Conservation (phyloP, 2,888 invertebrate genomes). For the Agrochola lota region DNA sequence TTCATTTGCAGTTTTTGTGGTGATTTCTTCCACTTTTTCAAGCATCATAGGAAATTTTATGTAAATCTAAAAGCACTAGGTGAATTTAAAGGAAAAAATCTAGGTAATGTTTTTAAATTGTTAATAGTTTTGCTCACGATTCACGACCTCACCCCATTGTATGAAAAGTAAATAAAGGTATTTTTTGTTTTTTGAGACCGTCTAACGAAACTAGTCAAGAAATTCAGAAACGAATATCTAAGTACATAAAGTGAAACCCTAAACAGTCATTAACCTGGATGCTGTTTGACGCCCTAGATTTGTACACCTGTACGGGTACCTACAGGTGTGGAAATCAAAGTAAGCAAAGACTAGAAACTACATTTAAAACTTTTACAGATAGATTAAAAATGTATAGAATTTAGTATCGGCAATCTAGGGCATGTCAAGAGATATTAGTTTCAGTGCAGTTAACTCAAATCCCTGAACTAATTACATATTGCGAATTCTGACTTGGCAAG, state of each 20-base stretch:
- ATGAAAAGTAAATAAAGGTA: not conserved
- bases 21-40: conserved; percentile 27
- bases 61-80: conserved; percentile 7
- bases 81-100: not conserved
- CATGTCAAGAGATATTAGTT: conserved; percentile 52
- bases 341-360: not conserved
- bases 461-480: conserved; percentile 55
- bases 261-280: not conserved
- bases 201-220: not conserved
- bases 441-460: conserved; percentile 54
- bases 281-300: not conserved
- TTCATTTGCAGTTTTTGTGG: conserved; percentile 29
- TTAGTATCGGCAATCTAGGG: conserved; percentile 36
- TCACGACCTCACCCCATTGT: too few species aligned
- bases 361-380: not conserved
- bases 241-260: not conserved
- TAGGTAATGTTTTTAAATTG: not conserved
- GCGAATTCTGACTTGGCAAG: conserved; percentile 49
- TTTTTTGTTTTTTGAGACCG: not conserved
- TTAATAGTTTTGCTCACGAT: not conserved
- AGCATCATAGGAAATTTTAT: conserved; percentile 12
- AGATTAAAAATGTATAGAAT: conserved; percentile 10
- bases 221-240: not conserved
- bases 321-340: not conserved
- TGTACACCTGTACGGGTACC: too few species aligned